phyloP scores from a whole-genome alignment of 2,113 vertebrate species.

The Taxidea taxus region DNA sequence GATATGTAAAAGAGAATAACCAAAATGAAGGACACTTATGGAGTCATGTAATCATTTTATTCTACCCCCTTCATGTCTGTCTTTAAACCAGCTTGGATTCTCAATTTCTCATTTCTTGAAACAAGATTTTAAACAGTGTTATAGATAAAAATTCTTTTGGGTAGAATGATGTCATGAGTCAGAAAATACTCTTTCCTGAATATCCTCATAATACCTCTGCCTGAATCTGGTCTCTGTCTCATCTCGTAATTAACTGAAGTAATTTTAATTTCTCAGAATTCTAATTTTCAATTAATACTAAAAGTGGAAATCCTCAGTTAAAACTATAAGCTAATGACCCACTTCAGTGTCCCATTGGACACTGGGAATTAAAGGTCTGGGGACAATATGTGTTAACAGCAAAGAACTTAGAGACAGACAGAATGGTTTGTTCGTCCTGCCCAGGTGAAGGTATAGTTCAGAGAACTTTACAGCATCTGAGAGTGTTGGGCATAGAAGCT shows the following conservation, averaged over 20 bases:
- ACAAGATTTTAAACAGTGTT: not conserved
- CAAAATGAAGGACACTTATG: not conserved
- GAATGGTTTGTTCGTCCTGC: not conserved
- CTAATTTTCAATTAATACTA: not conserved
- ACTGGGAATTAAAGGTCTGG: not conserved
- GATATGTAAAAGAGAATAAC: not conserved
- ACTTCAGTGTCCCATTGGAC: not conserved
- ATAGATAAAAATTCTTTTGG: not conserved
- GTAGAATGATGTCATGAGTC: not conserved
- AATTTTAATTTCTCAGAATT: slow-evolving; percentile 19
- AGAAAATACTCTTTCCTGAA: not conserved
- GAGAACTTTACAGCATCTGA: not conserved
- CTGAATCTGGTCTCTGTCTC: not conserved
- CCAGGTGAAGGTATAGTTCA: not conserved
- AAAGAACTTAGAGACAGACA: not conserved
- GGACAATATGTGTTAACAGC: not conserved
- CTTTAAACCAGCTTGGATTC: not conserved
- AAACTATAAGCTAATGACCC: not conserved
- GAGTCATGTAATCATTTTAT: not conserved
- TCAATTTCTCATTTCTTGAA: slow-evolving; percentile 7
- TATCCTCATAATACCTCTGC: not conserved
- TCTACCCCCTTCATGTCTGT: not conserved
- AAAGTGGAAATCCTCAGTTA: not conserved
- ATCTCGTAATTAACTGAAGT: slow-evolving; percentile 6
- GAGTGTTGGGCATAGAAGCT: not conserved